Conservation (phyloP, 1,140 invertebrate genomes). For the Penaeus indicus region DNA sequence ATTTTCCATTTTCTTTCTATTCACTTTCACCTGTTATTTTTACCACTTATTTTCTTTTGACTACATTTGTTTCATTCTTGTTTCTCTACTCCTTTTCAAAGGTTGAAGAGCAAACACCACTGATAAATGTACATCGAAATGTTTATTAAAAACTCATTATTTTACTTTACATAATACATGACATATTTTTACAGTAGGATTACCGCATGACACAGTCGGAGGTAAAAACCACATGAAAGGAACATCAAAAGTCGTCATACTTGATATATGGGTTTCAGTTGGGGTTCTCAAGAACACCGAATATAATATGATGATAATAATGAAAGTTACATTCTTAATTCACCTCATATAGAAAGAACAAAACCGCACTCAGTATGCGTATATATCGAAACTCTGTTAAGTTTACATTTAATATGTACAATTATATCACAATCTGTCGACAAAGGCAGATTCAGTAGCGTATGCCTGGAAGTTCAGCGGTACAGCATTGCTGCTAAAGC, state of each 20-base stretch:
- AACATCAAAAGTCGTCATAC: conserved; percentile 59
- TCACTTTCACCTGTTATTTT: too few relatives aligned
- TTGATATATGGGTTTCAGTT: conserved; percentile 55
- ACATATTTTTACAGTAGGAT: conserved; percentile 56
- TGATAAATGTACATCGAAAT: conserved; percentile 59
- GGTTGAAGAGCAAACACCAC: neutral
- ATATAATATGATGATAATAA: conserved; percentile 62
- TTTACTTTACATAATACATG: conserved; percentile 61
- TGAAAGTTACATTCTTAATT: conserved; percentile 59
- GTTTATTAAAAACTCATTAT: conserved; percentile 61
- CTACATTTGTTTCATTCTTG: too few relatives aligned
- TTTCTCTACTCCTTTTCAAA: too few relatives aligned
- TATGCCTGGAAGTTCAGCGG: conserved; percentile 62
- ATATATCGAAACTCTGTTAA: conserved; percentile 58
- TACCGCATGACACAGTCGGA: conserved; percentile 53
- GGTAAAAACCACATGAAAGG: conserved; percentile 62
- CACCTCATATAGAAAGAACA: conserved; percentile 62
- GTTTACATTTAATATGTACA: conserved; percentile 61
- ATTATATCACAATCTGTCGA: conserved; percentile 65
- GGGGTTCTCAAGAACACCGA: conserved; percentile 59
- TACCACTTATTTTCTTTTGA: too few relatives aligned
- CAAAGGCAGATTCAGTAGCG: conserved; percentile 61
- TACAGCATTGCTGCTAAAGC: conserved; percentile 40
- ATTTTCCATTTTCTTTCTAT: too few relatives aligned
- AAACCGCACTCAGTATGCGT: conserved; percentile 59